Base-by-base conservation (phyloP, 1,140 invertebrate genomes). In the Anastrepha obliqua region DNA sequence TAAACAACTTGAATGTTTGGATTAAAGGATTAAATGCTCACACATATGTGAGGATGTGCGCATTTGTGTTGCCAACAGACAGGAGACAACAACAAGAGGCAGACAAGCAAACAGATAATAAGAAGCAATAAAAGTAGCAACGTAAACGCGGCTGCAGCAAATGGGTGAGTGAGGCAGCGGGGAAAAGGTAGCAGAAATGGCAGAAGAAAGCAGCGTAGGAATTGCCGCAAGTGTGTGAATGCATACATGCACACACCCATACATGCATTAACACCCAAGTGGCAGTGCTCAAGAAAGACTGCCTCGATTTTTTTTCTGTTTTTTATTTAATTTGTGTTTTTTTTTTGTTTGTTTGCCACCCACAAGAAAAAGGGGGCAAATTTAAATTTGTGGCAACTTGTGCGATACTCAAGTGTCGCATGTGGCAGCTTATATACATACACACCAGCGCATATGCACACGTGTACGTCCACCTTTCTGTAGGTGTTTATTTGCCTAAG, bases 331-430 rank as follows among this genome's bases (percentile, higher is more conserved):
- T 39, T n/a, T 65, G 0, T 65, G 29, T 29, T 29, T 29, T 29
- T 29, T 29, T 29, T 65, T 20, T 65, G 39, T n/a, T 7, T 15
- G 13, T 42, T 47, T 74, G 42, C 67, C 67, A 47, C 42, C 67
- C 42, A 47, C 64, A 74, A 47, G 17, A 3, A 44, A 44, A 44
- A 74, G 67, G 67, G 17, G 67, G 67, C 39, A 47, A 74, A 74
- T 74, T 74, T 74, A 42, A 74, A 74, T 74, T 74, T 74, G 67
- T 74, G 67, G 67, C 67, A 74, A 74, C 67, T 74, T 74, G 67
- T 74, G 42, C 39, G 15, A 47, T 42, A 74, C 67, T 74, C 44
- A 42, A 74, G 67, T 74, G 67, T 11, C 42, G 42, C 15, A 74
- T 47, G n/a, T 1, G 51, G 51, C 11, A 55, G 51, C 51, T 2